These are phyloP conservation scores for Chrysocyon brachyurus DNA, from an alignment of 2,797 vertebrate genomes.

Conservation along the genomic window DNA sequence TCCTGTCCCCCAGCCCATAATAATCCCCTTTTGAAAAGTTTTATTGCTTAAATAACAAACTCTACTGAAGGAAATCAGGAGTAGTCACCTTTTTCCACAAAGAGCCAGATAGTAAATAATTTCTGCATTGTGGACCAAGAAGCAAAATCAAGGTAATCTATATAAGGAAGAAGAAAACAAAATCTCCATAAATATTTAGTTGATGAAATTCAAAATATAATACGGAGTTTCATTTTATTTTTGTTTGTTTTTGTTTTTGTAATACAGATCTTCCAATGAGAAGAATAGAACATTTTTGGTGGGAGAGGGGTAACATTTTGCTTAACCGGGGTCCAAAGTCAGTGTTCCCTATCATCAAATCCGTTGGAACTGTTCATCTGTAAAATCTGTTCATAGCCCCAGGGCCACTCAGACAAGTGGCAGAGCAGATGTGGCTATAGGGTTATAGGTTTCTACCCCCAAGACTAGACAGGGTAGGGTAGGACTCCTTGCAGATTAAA, in stretches of 20 bases:
- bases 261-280: not conserved
- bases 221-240: conserved; percentile 4
- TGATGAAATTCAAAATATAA: conserved; percentile 1
- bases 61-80: not conserved
- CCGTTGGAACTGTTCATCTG: not conserved
- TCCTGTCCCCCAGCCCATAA: not conserved
- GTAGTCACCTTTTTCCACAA: not conserved
- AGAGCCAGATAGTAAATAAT: conserved; percentile 21
- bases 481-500: not conserved
- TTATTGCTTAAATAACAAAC: not conserved
- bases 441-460: not conserved
- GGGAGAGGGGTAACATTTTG: not conserved
- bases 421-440: not conserved
- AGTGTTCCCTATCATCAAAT: not conserved
- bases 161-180: not conserved
- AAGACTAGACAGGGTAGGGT: not conserved
- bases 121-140: not conserved
- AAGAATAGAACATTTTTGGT: not conserved
- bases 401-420: not conserved
- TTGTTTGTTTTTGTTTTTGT: not conserved
- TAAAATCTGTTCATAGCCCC: not conserved
- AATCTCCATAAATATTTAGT: conserved; percentile 9
- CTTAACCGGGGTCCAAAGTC: not conserved
- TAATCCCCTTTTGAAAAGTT: not conserved
- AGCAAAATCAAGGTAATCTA: not conserved